Conservation (phyloP, 2,888 invertebrate genomes). For the Microdon myrmicae region DNA sequence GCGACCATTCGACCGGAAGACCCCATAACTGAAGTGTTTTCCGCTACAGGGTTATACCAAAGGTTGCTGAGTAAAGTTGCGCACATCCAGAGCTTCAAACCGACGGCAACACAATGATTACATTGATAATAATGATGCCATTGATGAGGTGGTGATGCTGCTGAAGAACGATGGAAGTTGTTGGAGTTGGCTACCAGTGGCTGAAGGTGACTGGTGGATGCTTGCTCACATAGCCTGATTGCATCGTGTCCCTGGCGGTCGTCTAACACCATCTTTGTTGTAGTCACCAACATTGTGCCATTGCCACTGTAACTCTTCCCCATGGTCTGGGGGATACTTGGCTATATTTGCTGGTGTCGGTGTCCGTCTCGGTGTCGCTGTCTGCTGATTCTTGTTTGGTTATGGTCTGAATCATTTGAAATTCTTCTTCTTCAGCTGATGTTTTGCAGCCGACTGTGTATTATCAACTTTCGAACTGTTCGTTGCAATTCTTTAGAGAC, state of each 20-base stretch:
- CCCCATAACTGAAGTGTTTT: conserved; percentile 42
- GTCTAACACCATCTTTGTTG: conserved; percentile 5
- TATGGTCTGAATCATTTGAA: conserved; percentile 52
- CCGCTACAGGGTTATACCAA: conserved; percentile 47
- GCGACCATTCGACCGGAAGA: conserved; percentile 38
- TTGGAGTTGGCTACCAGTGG: conserved; percentile 15
- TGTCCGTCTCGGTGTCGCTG: conserved; percentile 21
- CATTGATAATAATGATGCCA: conserved; percentile 54
- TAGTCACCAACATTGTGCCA: conserved; percentile 14
- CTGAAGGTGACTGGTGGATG: conserved; percentile 9
- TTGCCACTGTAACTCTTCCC: conserved; percentile 29
- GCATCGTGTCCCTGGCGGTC: conserved; percentile 38
- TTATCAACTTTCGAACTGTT: conserved; percentile 50
- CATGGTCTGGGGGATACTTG: conserved; percentile 12
- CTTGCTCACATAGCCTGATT: conserved; percentile 19
- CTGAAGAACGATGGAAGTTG: conserved; percentile 31
- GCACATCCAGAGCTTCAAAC: conserved; percentile 25
- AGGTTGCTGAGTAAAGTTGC: conserved; percentile 36
- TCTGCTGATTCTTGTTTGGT: conserved; percentile 47
- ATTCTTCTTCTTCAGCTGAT: conserved; percentile 34
- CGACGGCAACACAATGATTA: conserved; percentile 49
- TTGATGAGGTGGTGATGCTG: conserved; percentile 51
- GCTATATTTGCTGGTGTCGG: conserved; percentile 55
- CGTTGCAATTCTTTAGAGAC: conserved; percentile 31
- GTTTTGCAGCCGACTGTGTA: conserved; percentile 44